phyloP scores from a whole-genome alignment of 2,888 invertebrate species.

The Zygaena filipendulae region DNA sequence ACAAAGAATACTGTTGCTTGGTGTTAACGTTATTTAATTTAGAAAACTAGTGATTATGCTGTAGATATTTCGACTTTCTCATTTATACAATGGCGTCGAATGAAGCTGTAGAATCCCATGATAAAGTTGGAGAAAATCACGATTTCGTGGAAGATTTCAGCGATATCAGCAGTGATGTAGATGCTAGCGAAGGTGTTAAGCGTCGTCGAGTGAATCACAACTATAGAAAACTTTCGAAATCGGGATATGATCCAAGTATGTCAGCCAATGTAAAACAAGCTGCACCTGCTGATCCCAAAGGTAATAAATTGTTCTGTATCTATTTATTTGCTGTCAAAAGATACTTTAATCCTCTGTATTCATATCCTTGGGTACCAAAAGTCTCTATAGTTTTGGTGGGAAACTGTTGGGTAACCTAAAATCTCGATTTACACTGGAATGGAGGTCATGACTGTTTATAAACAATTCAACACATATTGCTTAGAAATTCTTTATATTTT shows the following conservation, averaged over 20 bases:
- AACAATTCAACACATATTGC: constrained; percentile 45
- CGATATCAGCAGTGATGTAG: constrained; percentile 36
- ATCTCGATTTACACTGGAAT: constrained; percentile 35
- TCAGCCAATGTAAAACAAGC: constrained; percentile 44
- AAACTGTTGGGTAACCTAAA: constrained; percentile 50
- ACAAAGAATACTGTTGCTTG: no score
- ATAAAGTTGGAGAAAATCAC: constrained; percentile 56
- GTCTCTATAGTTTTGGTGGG: constrained; percentile 47
- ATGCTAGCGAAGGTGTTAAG: constrained; percentile 50
- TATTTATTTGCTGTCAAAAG: constrained; percentile 18
- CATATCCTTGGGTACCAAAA: background rate
- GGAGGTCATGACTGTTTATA: constrained; percentile 63
- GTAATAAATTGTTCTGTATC: constrained; percentile 29
- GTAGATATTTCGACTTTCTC: constrained; percentile 36
- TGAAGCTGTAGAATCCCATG: constrained; percentile 47
- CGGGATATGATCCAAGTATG: constrained; percentile 58
- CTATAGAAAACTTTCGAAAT: constrained; percentile 53
- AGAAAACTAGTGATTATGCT: constrained; percentile 33
- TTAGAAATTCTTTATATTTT: no score
- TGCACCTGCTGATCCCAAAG: constrained; percentile 44
- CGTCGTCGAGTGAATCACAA: constrained; percentile 56
- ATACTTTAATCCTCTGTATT: background rate
- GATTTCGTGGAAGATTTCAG: constrained; percentile 36
- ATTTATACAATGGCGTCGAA: constrained; percentile 62
- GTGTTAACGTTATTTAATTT: no score